Base-by-base conservation (phyloP, 2,888 invertebrate species). In the Orthosia gothica region DNA sequence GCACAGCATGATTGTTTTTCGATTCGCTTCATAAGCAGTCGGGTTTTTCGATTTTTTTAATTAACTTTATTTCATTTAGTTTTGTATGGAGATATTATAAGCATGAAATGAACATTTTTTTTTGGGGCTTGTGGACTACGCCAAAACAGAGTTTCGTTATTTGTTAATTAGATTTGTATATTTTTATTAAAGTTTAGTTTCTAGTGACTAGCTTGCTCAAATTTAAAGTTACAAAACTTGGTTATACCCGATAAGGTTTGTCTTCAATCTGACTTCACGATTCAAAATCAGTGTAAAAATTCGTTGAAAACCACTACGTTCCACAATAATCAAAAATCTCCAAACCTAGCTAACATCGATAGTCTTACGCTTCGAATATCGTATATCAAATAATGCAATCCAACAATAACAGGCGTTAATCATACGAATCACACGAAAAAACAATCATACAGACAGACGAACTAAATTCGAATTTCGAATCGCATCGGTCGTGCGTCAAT, bases 391-490 rank as follows among this genome's bases (percentile, higher is more conserved):
- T 16, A 26, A 58, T 23, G 5, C 54, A 23, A 47, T 45, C 23
- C 12, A 65, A 72, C 52, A 40, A 50, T 71, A 63, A 58, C 61
- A 49, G 11, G 12, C 63, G 26, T 52, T 55, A 13, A 70, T 70
- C 49, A 76, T 71, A 64, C 67, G 50, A 77, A 79, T 76, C 66
- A 76, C 26, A 81, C 26, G 26, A 40, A 66, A 47, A 76, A 40
- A 75, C 55, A 5, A 20, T 45, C 40, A 59, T 15, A 59, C 59
- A 45, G 59, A 61, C 20, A 20, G 23, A n/a, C 64, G 74, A 74
- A 74, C 84, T 79, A 87, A 85, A 89, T 87, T 83, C 82, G 84
- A 72, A 83, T 85, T 87, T 83, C 82, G 84, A 72, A 83, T 85
- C 84, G 70, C 72, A 75, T 77, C 70, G 75, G 80, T 82, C 81